These are phyloP conservation scores for Scopus umbretta DNA, from an alignment of 2,113 vertebrate species.

Conservation along the genomic window DNA sequence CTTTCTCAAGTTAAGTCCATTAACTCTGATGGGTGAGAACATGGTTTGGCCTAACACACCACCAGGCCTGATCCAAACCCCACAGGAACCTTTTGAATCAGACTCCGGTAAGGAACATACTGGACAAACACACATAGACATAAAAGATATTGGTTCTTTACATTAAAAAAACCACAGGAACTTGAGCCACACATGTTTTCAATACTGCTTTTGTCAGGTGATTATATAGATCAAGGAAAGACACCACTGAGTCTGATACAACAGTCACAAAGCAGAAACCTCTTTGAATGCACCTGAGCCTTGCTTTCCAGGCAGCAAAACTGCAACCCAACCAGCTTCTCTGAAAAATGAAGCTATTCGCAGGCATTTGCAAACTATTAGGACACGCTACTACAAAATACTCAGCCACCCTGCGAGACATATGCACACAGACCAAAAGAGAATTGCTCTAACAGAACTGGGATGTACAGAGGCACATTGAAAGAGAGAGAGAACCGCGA, in stretches of 20 bases:
- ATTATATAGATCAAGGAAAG: background rate
- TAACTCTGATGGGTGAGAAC: background rate
- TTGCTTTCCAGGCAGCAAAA: background rate
- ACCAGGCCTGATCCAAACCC: background rate
- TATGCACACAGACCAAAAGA: background rate
- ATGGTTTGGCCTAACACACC: background rate
- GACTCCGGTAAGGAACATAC: background rate
- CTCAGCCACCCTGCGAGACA: background rate
- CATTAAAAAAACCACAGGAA: background rate
- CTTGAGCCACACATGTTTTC: background rate
- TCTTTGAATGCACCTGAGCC: background rate
- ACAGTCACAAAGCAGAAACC: background rate
- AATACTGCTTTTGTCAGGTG: background rate
- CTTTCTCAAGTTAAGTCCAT: background rate
- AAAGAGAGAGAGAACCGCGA: background rate
- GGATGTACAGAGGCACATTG: background rate
- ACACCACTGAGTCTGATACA: background rate
- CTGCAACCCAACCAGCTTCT: background rate
- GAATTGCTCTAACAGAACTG: background rate
- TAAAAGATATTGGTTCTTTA: background rate
- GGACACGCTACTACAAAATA: background rate
- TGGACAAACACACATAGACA: background rate
- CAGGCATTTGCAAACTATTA: background rate
- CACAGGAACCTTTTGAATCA: background rate
- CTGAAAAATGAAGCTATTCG: background rate